phyloP scores from a whole-genome alignment of 2,113 vertebrate genomes.

The Pteronura brasiliensis region DNA sequence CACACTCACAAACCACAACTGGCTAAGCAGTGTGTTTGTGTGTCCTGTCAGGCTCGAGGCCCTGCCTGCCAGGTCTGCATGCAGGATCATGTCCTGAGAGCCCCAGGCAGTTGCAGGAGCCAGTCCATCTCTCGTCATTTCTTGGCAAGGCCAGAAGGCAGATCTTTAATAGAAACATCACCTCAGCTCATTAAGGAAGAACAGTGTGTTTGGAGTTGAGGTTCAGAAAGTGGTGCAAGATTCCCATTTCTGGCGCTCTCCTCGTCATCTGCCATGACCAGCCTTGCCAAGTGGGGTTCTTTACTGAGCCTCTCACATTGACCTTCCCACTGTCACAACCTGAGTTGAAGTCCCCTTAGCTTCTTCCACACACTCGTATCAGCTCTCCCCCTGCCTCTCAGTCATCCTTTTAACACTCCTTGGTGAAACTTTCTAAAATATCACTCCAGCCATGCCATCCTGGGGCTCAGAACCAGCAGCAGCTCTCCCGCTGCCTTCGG shows the following conservation, averaged over 20 bases:
- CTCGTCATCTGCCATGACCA: background rate
- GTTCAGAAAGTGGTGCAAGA: background rate
- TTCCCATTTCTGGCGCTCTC: background rate
- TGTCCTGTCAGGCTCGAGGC: background rate
- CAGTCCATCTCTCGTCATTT: background rate
- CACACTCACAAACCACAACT: background rate
- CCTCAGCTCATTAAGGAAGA: constrained; percentile 43
- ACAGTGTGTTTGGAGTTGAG: background rate
- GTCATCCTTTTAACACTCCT: background rate
- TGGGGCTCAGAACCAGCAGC: background rate
- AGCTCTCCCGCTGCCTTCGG: background rate
- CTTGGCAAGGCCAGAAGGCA: constrained; percentile 44
- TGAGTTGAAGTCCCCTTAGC: background rate
- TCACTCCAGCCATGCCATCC: background rate
- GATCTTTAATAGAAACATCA: constrained; percentile 44
- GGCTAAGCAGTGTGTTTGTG: background rate
- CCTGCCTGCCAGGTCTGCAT: background rate
- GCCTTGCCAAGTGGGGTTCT: background rate
- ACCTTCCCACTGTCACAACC: background rate
- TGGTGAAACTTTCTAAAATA: background rate
- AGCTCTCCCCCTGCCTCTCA: background rate
- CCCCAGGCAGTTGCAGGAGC: background rate
- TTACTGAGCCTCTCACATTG: background rate
- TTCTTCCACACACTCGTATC: background rate
- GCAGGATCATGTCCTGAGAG: background rate